These are phyloP conservation scores for Xyliphius kryptos DNA, from an alignment of 2,113 vertebrate species.

Conservation along the genomic window DNA sequence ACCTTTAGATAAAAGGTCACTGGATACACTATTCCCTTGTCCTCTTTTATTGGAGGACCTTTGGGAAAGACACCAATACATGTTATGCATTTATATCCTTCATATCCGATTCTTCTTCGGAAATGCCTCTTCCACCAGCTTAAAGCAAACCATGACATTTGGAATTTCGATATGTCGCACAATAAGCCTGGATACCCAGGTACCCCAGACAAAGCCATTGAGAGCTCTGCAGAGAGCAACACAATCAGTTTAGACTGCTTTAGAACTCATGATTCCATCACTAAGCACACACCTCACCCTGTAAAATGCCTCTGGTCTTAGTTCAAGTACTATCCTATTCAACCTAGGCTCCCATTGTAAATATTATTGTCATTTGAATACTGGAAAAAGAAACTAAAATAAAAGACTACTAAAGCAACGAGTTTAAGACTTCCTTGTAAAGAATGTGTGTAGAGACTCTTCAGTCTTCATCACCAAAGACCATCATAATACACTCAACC, in stretches of 20 bases:
- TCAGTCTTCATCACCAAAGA: too few species aligned
- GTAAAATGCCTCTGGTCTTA: constrained; percentile 4
- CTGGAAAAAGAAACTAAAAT: too few species aligned
- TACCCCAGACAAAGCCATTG: constrained; percentile 9
- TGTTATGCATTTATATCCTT: constrained; percentile 38
- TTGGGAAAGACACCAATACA: constrained; percentile 32
- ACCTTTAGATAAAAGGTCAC: too few species aligned
- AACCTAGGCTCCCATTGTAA: too few species aligned
- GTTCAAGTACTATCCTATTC: too few species aligned
- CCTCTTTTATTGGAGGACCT: constrained; percentile 35
- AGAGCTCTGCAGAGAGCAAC: not conserved
- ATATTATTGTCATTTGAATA: too few species aligned
- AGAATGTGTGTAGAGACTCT: too few species aligned
- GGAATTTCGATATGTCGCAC: constrained; percentile 36
- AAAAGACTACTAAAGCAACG: too few species aligned
- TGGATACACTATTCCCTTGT: constrained; percentile 31
- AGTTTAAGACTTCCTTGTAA: too few species aligned
- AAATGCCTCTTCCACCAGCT: constrained; percentile 26
- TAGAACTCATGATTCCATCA: constrained; percentile 11
- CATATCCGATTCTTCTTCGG: constrained; percentile 35
- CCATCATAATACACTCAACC: too few species aligned
- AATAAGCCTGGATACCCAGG: constrained; percentile 12
- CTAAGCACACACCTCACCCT: not conserved
- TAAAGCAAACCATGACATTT: constrained; percentile 43
- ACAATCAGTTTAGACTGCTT: not conserved